Evolutionary conservation across 2,888 invertebrate genomes (phyloP).

Genomic region (Hofmannophila pseudospretella): DNA sequence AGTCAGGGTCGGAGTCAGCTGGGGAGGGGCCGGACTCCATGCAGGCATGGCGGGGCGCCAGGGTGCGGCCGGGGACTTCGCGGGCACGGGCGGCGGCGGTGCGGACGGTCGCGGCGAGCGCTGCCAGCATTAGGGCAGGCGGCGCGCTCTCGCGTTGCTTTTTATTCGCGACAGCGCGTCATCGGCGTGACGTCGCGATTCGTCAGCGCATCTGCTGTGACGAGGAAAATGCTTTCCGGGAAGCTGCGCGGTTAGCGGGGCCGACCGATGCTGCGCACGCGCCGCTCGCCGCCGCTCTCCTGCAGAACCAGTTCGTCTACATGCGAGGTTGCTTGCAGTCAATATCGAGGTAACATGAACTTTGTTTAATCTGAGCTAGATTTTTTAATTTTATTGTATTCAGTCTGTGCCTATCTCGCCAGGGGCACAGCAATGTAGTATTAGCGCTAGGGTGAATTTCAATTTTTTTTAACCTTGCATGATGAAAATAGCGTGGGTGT

Average conservation of each 20-base stretch:
- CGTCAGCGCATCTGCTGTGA: slow-evolving; percentile 27
- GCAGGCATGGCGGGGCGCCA: slow-evolving; percentile 59
- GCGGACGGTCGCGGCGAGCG: slow-evolving; percentile 1
- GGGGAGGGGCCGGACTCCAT: slow-evolving; percentile 54
- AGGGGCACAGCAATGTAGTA: too few species aligned
- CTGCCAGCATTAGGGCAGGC: slow-evolving; percentile 48
- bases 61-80: background rate
- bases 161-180: slow-evolving; percentile 58
- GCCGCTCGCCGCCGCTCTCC: background rate
- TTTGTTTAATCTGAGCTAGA: too few species aligned
- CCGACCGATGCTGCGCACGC: background rate
- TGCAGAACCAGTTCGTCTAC: too few species aligned
- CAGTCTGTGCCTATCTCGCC: too few species aligned
- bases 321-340: too few species aligned
- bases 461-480: too few species aligned
- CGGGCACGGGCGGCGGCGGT: slow-evolving; percentile 44
- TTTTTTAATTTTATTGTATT: too few species aligned
- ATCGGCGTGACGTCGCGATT: slow-evolving; percentile 55
- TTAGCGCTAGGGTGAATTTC: too few species aligned
- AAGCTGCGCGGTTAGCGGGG: slow-evolving; percentile 23
- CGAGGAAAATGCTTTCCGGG: slow-evolving; percentile 74
- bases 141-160: slow-evolving; percentile 42
- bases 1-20: slow-evolving; percentile 37
- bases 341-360: too few species aligned
- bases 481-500: too few species aligned